These are phyloP conservation scores for Netelia virgata DNA, from an alignment of 2,888 invertebrate genomes.

Conservation along the genomic window DNA sequence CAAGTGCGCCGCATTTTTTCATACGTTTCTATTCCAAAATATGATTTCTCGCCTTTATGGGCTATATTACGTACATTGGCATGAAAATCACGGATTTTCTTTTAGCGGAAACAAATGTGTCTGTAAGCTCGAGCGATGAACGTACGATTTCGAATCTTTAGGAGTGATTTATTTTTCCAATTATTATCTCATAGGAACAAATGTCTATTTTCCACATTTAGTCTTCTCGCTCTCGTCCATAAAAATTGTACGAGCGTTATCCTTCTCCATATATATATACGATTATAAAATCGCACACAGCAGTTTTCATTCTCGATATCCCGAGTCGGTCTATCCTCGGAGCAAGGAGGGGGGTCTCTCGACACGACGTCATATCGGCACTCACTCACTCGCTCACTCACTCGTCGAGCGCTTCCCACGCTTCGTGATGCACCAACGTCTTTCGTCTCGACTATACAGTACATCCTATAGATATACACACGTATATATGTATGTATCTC, in stretches of 20 bases:
- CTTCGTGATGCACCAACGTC: slow-evolving; percentile 74
- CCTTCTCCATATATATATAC: not conserved
- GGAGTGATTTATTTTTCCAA: too few relatives aligned
- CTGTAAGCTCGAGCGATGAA: too few relatives aligned
- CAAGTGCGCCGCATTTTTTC: too few relatives aligned
- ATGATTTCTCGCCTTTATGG: not conserved
- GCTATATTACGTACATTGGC: not conserved
- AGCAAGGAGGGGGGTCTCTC: slow-evolving; percentile 7
- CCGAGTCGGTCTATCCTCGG: slow-evolving; percentile 27
- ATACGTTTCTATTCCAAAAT: too few relatives aligned
- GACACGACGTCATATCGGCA: slow-evolving; percentile 54
- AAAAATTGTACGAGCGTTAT: not conserved
- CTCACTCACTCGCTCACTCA: slow-evolving; percentile 59
- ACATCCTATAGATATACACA: not conserved
- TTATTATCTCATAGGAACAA: not conserved
- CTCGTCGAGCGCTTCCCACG: slow-evolving; percentile 77
- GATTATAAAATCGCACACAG: not conserved
- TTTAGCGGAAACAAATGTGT: too few relatives aligned
- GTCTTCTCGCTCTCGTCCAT: not conserved
- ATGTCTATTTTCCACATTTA: not conserved
- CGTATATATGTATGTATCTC: slow-evolving; percentile 22
- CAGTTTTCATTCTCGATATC: slow-evolving; percentile 54
- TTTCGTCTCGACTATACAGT: slow-evolving; percentile 58
- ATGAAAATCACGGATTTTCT: too few relatives aligned
- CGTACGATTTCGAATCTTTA: too few relatives aligned